Conservation (phyloP, 2,797 vertebrate genomes). For the Pseudochromis fuscus region DNA sequence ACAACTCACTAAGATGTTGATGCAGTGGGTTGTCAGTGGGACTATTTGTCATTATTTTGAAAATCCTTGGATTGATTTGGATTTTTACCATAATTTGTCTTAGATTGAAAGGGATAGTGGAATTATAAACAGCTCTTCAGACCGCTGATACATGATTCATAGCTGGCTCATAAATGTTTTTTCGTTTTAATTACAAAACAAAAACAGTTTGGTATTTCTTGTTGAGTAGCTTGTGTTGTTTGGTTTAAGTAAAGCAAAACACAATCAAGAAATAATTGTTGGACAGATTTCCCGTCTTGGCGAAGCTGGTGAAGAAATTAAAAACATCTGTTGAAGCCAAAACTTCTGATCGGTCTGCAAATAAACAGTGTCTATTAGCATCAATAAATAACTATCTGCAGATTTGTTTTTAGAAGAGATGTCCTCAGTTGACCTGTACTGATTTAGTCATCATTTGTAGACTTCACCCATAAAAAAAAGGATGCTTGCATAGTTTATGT, state of each 20-base stretch:
- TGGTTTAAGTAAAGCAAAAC: slow-evolving; percentile 1
- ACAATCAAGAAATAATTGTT: not conserved
- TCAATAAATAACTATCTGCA: not conserved
- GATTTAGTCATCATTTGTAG: not conserved
- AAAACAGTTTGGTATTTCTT: not conserved
- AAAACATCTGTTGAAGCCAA: slow-evolving; percentile 24
- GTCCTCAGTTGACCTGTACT: not conserved
- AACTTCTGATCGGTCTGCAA: not conserved
- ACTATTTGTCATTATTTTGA: no score
- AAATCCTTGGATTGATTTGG: no score
- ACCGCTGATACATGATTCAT: no score
- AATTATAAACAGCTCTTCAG: no score
- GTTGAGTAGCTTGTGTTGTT: not conserved
- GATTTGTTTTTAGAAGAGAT: not conserved
- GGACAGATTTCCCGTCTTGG: slow-evolving; percentile 7
- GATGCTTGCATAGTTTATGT: slow-evolving; percentile 4
- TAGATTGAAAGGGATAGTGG: not conserved
- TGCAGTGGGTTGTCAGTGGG: not conserved
- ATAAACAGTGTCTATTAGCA: not conserved
- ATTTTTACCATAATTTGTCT: not conserved
- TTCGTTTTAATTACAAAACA: no score
- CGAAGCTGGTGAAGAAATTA: slow-evolving; percentile 12
- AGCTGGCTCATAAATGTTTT: no score
- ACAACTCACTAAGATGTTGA: not conserved
- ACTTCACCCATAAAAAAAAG: not conserved